Evolutionary conservation across 2,797 vertebrate genomes (phyloP).

Genomic region (Chromis chromis): DNA sequence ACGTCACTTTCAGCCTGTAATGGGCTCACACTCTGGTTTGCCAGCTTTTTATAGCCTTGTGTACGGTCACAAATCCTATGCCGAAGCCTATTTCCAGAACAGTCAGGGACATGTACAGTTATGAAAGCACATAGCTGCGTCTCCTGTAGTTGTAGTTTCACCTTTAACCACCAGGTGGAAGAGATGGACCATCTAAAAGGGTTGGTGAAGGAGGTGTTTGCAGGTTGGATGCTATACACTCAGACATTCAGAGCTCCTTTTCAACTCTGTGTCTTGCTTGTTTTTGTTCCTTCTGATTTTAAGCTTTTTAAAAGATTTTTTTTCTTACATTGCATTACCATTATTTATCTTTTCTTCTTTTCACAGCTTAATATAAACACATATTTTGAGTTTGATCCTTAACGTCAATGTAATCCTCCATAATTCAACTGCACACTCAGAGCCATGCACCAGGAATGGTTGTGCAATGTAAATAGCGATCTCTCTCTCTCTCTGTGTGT

Average conservation of each 20-base stretch:
- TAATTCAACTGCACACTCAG: not conserved
- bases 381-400: not conserved
- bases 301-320: too few relatives aligned
- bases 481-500: too few relatives aligned
- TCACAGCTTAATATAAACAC: not conserved
- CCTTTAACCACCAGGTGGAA: conserved; percentile 68
- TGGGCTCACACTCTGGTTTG: too few relatives aligned
- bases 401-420: not conserved
- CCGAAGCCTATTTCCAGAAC: conserved; percentile 7
- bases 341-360: not conserved
- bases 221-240: not conserved
- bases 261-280: too few relatives aligned
- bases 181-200: conserved; percentile 20
- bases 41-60: not conserved
- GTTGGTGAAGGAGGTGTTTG: not conserved
- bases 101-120: not conserved
- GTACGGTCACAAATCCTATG: not conserved
- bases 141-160: conserved; percentile 34
- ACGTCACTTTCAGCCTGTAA: too few relatives aligned
- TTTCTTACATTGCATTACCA: too few relatives aligned
- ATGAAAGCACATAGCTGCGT: not conserved
- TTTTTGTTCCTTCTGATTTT: too few relatives aligned
- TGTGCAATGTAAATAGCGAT: too few relatives aligned
- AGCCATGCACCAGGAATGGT: not conserved
- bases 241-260: not conserved